phyloP scores from a whole-genome alignment of 2,113 vertebrate species.

The Parotia lawesii region DNA sequence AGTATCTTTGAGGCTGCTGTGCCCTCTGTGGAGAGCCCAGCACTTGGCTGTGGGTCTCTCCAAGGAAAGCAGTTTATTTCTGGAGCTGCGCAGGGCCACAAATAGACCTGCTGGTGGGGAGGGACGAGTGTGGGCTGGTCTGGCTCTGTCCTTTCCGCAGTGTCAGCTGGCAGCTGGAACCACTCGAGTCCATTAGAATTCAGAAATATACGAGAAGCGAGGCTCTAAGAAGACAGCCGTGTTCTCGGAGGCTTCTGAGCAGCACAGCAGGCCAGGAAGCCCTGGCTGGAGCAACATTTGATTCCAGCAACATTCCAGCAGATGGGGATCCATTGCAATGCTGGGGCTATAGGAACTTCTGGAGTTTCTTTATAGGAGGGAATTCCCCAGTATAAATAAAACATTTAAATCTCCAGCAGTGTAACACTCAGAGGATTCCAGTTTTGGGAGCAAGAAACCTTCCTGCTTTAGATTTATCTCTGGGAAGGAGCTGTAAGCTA shows the following conservation, averaged over 20 bases:
- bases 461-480: not conserved
- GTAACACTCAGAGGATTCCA: not conserved
- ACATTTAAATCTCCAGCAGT: not conserved
- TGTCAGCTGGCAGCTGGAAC: not conserved
- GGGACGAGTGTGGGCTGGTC: not conserved
- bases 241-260: not conserved
- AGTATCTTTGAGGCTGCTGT: not conserved
- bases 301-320: not conserved
- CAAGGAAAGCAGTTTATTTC: conserved; percentile 32
- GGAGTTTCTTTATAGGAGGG: not conserved
- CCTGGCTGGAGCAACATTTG: not conserved
- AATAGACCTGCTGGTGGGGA: not conserved
- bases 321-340: not conserved
- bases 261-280: not conserved
- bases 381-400: not conserved
- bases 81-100: not conserved
- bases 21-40: not conserved
- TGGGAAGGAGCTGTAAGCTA: not conserved
- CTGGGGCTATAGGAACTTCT: not conserved
- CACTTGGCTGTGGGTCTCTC: not conserved
- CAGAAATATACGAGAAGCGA: not conserved
- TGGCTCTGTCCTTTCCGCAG: not conserved
- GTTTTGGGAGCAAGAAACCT: not conserved
- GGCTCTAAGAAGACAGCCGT: not conserved
- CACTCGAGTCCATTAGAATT: not conserved